A percentile compares a stretch with the other conserved stretches of the same genome.
These are phyloP conservation scores for Acanthis flammea DNA, from an alignment of 2,797 vertebrate species.

Conservation along the genomic window DNA sequence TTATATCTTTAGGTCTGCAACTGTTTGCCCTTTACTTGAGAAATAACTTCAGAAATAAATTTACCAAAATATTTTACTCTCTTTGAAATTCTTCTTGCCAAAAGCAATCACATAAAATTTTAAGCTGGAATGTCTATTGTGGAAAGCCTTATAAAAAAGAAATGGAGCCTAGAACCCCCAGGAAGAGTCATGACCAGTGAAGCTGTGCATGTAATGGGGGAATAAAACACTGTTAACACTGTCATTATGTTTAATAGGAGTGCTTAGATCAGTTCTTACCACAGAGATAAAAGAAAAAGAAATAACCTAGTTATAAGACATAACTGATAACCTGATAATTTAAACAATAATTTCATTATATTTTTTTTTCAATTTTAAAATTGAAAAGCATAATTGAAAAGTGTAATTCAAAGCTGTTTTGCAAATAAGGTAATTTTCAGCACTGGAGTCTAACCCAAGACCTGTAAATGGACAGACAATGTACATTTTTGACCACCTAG, in stretches of 20 bases:
- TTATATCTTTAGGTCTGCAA: background rate
- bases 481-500: background rate
- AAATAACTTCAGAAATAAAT: background rate
- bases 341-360: background rate
- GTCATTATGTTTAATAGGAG: background rate
- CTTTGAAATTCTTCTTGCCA: background rate
- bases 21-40: background rate
- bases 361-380: background rate
- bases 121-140: background rate
- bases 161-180: background rate
- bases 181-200: background rate
- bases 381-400: background rate
- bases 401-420: background rate
- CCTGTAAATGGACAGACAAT: background rate
- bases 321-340: background rate
- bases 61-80: background rate
- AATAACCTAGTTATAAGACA: background rate
- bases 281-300: background rate
- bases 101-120: background rate
- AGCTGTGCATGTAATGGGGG: background rate
- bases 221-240: background rate
- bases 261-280: background rate
- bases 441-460: background rate
- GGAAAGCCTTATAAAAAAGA: background rate
- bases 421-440: background rate